Base-by-base conservation (phyloP, 2,888 invertebrate species). In the Rotaria sp. region DNA sequence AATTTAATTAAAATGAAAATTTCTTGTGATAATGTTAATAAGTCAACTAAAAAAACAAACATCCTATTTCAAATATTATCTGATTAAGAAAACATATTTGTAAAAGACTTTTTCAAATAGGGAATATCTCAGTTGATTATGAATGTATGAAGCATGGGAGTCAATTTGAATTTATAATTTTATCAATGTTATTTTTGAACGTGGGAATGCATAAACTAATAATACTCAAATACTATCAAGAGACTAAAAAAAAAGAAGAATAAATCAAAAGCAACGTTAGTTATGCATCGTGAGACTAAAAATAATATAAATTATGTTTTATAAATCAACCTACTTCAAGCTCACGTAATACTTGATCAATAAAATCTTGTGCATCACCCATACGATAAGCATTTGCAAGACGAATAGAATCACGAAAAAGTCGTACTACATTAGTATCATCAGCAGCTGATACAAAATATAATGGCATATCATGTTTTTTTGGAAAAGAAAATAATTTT, bases 401-500 rank as follows among this genome's bases (percentile, higher is more conserved):
- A 88, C 90, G 89, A 86, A 93, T 92, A n/a, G 93, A 92, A 89
- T 93, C 92, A 88, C 90, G 90, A 89, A 93, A 93, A 85, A 92
- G 92, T 91, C 92, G 92, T 3, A 93, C 93, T 55, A 93, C 67
- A 67, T 67, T 30, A 1, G 93, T 93, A 84, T 93, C 93, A 89
- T 92, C 92, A 26, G 92, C 92, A 5, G 93, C 93, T 18, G 93
- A 93, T 15, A 92, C 93, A 90, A 92, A 93, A 89, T 92, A 92
- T 85, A 93, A 90, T 45, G 93, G 93, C 89, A 93, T 92, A 85
- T 91, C 90, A 88, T 93, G 90, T 88, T 92, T 92, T 88, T 92
- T 91, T 10, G 93, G 90, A 89, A 93, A 93, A 85, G 92, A 92
- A 90, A 93, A 93, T 59, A 90, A 90, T 88, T 92, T 92, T 87